A percentile compares a stretch with the other conserved stretches of the same genome.
Conservation (phyloP, 2,113 vertebrate species). For the Turdus rufiventris region DNA sequence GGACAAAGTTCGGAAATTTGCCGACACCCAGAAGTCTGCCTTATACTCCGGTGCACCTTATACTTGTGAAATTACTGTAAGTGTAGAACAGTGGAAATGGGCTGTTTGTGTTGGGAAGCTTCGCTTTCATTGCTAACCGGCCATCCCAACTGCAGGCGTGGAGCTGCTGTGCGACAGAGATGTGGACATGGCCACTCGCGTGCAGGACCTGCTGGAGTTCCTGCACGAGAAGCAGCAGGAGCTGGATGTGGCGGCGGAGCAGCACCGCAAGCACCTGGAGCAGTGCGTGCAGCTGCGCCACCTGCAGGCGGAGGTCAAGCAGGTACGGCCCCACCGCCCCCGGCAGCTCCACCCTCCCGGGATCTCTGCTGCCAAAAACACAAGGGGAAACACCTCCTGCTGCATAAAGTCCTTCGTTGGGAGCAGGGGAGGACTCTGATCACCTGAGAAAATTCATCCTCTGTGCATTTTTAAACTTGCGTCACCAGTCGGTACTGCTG, state of each 20-base stretch:
- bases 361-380: background rate
- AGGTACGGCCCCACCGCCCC: slow-evolving; percentile 68
- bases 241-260: slow-evolving; percentile 89
- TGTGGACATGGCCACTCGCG: slow-evolving; percentile 94
- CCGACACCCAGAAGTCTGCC: too few relatives aligned
- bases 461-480: rapidly evolving
- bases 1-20: too few relatives aligned
- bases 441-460: background rate
- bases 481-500: rapidly evolving
- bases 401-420: rapidly evolving
- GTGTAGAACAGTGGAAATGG: rapidly evolving
- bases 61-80: too few relatives aligned
- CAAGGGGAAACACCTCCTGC: background rate
- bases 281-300: slow-evolving; percentile 97
- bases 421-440: rapidly evolving
- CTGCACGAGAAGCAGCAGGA: slow-evolving; percentile 98
- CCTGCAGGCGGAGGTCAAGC: slow-evolving; percentile 97
- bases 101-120: rapidly evolving
- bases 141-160: slow-evolving; percentile 74
- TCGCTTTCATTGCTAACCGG: background rate
- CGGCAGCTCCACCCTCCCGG: rapidly evolving
- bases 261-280: slow-evolving; percentile 94
- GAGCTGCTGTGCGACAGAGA: slow-evolving; percentile 95
- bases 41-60: too few relatives aligned
- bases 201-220: slow-evolving; percentile 95